Evolutionary conservation across 2,113 vertebrate species (phyloP).

Genomic region (Cranoglanis bouderius): DNA sequence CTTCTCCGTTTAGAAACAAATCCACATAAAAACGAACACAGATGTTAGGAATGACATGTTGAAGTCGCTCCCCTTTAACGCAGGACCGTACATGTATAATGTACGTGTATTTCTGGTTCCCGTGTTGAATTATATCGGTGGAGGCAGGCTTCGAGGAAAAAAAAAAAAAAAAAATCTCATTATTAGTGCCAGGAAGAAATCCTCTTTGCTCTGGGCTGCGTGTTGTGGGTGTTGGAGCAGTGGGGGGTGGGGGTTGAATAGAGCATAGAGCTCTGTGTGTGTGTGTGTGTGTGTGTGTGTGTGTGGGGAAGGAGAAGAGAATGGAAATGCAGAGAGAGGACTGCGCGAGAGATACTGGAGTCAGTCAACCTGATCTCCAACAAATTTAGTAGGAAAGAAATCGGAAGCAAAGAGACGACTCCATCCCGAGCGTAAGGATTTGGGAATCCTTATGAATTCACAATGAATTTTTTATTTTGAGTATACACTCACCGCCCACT

Average conservation of each 20-base stretch:
- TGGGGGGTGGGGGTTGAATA: slow-evolving; percentile 48
- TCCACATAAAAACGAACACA: not conserved
- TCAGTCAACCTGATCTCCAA: slow-evolving; percentile 38
- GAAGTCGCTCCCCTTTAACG: slow-evolving; percentile 1
- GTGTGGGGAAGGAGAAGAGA: slow-evolving; percentile 27
- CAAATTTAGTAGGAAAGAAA: slow-evolving; percentile 14
- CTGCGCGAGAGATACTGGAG: slow-evolving; percentile 39
- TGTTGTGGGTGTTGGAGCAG: slow-evolving; percentile 51
- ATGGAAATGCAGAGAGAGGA: slow-evolving; percentile 42
- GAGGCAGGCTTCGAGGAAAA: slow-evolving; percentile 51
- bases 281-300: slow-evolving; percentile 42
- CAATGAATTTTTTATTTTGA: not conserved
- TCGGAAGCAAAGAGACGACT: slow-evolving; percentile 14
- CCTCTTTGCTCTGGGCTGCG: slow-evolving; percentile 51
- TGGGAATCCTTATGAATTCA: not conserved
- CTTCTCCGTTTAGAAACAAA: slow-evolving; percentile 35
- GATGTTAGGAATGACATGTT: slow-evolving; percentile 14
- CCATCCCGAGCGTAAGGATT: not conserved
- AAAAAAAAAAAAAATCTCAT: slow-evolving; percentile 49
- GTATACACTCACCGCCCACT: not conserved
- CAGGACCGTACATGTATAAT: slow-evolving; percentile 40
- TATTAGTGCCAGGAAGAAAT: slow-evolving; percentile 57
- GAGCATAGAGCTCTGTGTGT: slow-evolving; percentile 34
- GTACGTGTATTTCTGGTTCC: slow-evolving; percentile 45
- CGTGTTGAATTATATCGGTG: slow-evolving; percentile 49